A percentile compares a stretch with the other conserved stretches of the same genome.
Evolutionary conservation across 2,113 vertebrate genomes (phyloP).

Genomic region (Motacilla alba): DNA sequence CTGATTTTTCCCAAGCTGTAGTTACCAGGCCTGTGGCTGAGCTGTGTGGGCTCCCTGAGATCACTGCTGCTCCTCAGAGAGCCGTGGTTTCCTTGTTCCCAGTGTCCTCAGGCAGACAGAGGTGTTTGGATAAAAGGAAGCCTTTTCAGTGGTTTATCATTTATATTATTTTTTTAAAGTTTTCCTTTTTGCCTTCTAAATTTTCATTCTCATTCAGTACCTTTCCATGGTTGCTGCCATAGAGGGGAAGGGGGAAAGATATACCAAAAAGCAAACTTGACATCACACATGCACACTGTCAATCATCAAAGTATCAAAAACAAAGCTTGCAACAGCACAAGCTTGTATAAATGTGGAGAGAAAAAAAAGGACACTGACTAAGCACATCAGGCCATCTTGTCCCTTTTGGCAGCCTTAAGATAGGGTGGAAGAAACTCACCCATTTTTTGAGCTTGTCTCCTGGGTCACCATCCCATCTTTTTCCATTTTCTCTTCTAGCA

Average conservation of each 20-base stretch:
- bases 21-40: not conserved
- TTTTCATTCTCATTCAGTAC: slow-evolving; percentile 11
- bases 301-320: slow-evolving; percentile 55
- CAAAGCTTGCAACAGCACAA: slow-evolving; percentile 50
- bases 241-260: not conserved
- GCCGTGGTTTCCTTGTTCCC: slow-evolving; percentile 31
- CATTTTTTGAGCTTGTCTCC: not conserved
- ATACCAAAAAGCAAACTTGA: slow-evolving; percentile 45
- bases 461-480: not conserved
- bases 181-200: not conserved
- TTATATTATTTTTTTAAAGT: not conserved
- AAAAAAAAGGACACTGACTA: not conserved
- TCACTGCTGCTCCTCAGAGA: slow-evolving; percentile 25
- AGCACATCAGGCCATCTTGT: not conserved
- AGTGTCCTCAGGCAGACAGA: slow-evolving; percentile 30
- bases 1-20: not conserved
- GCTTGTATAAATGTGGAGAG: not conserved
- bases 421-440: not conserved
- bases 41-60: slow-evolving; percentile 40
- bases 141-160: slow-evolving; percentile 37
- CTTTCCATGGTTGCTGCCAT: not conserved
- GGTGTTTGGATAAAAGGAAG: slow-evolving; percentile 53
- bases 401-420: not conserved
- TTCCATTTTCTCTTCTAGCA: not conserved
- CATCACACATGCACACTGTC: slow-evolving; percentile 42